These are phyloP conservation scores for Tichodroma muraria DNA, from an alignment of 2,113 vertebrate genomes.

Conservation along the genomic window DNA sequence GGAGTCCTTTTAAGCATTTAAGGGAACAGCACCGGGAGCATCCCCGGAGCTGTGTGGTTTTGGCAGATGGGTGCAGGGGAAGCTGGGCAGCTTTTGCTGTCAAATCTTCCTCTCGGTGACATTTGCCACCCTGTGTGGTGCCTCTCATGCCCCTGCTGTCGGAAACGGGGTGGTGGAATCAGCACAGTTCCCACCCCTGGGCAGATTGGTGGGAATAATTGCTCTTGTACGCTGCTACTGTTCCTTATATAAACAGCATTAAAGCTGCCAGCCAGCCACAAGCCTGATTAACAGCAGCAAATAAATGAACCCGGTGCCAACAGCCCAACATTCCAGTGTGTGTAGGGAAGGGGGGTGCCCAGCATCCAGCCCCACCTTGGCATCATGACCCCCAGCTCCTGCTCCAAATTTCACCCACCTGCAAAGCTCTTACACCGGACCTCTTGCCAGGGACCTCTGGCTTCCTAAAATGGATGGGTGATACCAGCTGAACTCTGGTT, in stretches of 20 bases:
- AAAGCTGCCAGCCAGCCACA: neutral
- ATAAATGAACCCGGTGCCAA: neutral
- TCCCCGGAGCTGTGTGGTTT: neutral
- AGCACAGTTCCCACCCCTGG: neutral
- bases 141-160: neutral
- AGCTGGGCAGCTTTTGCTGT: neutral
- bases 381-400: neutral
- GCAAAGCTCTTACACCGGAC: neutral
- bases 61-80: neutral
- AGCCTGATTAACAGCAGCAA: neutral
- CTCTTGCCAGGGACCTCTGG: neutral
- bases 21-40: neutral
- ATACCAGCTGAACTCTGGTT: neutral
- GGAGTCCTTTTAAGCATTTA: conserved; percentile 36
- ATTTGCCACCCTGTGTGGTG: neutral
- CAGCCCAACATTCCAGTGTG: neutral
- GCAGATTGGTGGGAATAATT: neutral
- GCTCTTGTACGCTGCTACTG: neutral
- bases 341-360: fast-evolving
- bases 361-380: neutral
- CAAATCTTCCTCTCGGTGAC: neutral
- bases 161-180: neutral
- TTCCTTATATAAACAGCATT: conserved; percentile 8
- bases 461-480: neutral
- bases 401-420: neutral